Conservation (phyloP, 2,888 invertebrate genomes). For the Mactromeris polynyma region DNA sequence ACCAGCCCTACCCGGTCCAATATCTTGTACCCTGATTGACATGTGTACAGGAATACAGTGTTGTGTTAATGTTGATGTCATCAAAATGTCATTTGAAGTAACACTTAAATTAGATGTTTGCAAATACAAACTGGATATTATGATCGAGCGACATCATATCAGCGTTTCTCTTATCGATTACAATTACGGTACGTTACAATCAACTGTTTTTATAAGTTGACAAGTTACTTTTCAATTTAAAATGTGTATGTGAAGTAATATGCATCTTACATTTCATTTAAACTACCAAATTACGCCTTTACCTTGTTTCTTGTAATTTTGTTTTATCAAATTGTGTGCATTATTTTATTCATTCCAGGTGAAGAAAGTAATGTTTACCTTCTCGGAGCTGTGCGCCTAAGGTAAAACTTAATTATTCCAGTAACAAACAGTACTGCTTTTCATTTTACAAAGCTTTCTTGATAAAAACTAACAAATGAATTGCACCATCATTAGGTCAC, state of each 20-base stretch:
- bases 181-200: background rate
- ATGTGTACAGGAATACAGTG: conserved; percentile 69
- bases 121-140: conserved; percentile 45
- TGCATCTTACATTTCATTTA: too few relatives aligned
- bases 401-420: too few relatives aligned
- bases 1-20: conserved; percentile 49
- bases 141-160: conserved; percentile 44
- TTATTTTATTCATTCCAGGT: background rate
- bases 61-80: conserved; percentile 61
- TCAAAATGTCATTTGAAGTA: conserved; percentile 36
- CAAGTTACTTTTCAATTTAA: background rate
- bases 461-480: too few relatives aligned
- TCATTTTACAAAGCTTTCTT: too few relatives aligned
- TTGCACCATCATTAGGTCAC: too few relatives aligned
- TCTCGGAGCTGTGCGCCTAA: conserved; percentile 8
- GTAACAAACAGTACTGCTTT: too few relatives aligned
- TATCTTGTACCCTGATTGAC: conserved; percentile 57
- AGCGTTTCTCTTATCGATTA: conserved; percentile 1
- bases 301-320: too few relatives aligned
- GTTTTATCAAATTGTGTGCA: too few relatives aligned
- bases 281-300: too few relatives aligned
- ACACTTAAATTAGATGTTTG: conserved; percentile 54
- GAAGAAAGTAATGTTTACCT: conserved; percentile 20
- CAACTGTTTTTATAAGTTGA: background rate
- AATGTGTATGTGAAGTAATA: background rate